Conservation (phyloP, 2,113 vertebrate genomes). For the Leucopternis melanops region DNA sequence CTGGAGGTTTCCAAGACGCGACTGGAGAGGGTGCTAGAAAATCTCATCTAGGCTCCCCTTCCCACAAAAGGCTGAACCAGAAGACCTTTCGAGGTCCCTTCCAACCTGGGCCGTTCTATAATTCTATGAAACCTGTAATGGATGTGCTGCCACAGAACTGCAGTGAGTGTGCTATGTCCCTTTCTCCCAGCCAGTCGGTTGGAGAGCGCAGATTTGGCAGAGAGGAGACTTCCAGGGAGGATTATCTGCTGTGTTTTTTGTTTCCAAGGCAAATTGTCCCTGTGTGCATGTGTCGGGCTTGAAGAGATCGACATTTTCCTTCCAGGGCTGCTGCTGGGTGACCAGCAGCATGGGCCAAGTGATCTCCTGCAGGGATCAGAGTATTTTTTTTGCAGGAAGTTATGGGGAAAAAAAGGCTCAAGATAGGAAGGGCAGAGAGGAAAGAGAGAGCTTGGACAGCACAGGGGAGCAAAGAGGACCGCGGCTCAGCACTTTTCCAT, state of each 20-base stretch:
- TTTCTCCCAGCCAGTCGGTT: neutral
- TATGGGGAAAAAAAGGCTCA: rapidly evolving
- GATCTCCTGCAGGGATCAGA: neutral
- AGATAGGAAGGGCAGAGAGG: neutral
- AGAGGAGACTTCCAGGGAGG: neutral
- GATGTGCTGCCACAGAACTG: neutral
- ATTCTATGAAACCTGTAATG: neutral
- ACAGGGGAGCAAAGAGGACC: neutral
- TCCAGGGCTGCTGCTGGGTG: neutral
- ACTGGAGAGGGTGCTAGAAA: neutral
- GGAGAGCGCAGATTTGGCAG: neutral
- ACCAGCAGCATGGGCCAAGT: neutral
- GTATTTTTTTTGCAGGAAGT: neutral
- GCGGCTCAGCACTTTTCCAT: neutral
- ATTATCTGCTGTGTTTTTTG: neutral
- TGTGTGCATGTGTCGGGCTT: neutral
- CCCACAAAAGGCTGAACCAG: neutral
- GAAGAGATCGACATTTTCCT: neutral
- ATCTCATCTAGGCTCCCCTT: neutral
- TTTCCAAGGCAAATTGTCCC: neutral
- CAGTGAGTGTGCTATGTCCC: neutral
- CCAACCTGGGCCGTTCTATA: neutral
- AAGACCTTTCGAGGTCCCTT: neutral
- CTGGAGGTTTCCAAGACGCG: neutral
- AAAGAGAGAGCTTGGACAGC: neutral